Evolutionary conservation across 2,113 vertebrate genomes (phyloP), one percentile per base, ranked within the genome.

Genomic region (Pseudois nayaur): DNA sequence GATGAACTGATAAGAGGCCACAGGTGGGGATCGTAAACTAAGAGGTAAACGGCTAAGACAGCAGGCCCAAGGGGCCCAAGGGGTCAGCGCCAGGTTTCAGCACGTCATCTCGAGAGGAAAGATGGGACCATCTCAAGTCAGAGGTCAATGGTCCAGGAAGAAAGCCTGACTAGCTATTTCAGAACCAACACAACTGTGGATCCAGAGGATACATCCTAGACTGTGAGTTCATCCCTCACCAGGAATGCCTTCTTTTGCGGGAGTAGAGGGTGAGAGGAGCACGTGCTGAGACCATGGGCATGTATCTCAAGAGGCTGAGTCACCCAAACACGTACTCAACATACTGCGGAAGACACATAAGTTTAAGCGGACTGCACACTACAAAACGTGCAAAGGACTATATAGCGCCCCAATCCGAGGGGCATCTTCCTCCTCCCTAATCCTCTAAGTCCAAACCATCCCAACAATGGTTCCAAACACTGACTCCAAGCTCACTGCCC

Each of bases 291-390:
- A 78, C 74, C 40, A 78, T 8, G 40, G 74, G 31, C 13, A 29
- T 27, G 36, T 19, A 19, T 33, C 52, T 9, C 11, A 21, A 31
- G 16, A 33, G 27, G 7, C 14, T 48, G 27, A 78, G 74, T 9
- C 74, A 27, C 23, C 71, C 40, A 76, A 76, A 27, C 23, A 13
- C 15, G 3, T 16, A 27, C 40, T 76, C 19, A 14, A 4, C 29
- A 14, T 45, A 45, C 43, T 31, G 43, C 3, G 0, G 76, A 25
- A 31, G 76, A 29, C 43, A 31, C 43, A 0, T 2, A 48, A 31
- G 40, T 78, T 29, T 45, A 48, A 45, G 43, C 17, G 27, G 27
- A 16, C 27, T 1, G 43, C 76, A 48, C 27, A 48, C 43, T 79
- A 15, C 40, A 27, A 17, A 48, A 31, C 1, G 4, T 10, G 43